phyloP scores from a whole-genome alignment of 2,888 invertebrate species.

The Philaethria dido region DNA sequence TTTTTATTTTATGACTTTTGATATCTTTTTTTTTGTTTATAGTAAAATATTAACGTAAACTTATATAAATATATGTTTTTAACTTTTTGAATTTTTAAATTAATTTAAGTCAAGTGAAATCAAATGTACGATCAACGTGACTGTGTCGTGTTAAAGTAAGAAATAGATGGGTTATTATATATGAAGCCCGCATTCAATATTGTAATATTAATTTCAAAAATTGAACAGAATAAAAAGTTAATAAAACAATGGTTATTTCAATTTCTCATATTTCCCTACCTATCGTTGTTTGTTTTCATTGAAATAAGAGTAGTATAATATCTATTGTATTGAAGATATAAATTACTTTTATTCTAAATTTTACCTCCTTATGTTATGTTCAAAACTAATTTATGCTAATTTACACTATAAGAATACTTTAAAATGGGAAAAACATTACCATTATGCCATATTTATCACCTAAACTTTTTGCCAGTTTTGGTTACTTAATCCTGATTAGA shows the following conservation, averaged over 20 bases:
- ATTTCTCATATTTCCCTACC: slow-evolving; percentile 33
- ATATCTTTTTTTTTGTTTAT: too few relatives aligned
- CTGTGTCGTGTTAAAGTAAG: slow-evolving; percentile 81
- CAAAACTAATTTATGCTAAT: too few relatives aligned
- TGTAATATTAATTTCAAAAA: slow-evolving; percentile 84
- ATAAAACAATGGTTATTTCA: slow-evolving; percentile 63
- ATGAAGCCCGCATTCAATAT: slow-evolving; percentile 83
- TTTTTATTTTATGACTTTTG: neutral
- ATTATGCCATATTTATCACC: too few relatives aligned
- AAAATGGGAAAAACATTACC: too few relatives aligned
- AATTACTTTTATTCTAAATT: neutral
- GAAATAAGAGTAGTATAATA: too few relatives aligned
- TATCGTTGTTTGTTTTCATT: neutral
- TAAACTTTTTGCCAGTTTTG: too few relatives aligned
- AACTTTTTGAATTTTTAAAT: neutral
- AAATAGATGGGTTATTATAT: slow-evolving; percentile 83
- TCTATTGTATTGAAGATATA: too few relatives aligned
- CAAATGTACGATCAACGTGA: slow-evolving; percentile 69
- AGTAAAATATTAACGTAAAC: too few relatives aligned
- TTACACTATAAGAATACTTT: too few relatives aligned
- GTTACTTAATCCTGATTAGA: neutral
- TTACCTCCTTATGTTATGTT: too few relatives aligned
- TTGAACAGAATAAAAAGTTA: slow-evolving; percentile 84
- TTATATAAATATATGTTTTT: neutral
- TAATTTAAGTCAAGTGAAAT: slow-evolving; percentile 57